Evolutionary conservation across 2,113 vertebrate species (phyloP), one percentile per base, ranked within the genome.

Genomic region (Siniperca chuatsi): DNA sequence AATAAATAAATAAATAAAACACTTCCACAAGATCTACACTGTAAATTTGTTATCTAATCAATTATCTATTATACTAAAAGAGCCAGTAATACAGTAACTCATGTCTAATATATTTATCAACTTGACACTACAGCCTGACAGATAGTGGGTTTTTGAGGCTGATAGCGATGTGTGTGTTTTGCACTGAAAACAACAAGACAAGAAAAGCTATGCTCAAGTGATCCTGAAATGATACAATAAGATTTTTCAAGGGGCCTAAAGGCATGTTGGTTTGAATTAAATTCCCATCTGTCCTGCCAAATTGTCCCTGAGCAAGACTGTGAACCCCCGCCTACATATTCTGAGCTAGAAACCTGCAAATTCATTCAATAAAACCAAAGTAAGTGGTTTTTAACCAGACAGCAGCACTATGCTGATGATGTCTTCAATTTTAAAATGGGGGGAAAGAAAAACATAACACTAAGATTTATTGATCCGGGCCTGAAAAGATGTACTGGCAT

Each of bases 381-480:
- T 7, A 78, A 16, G 21, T 46, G 67, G 23, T 70, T 54, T 75
- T 68, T 37, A 71, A 50, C 4, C 35, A 25, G 60, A 85, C 82
- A 88, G 84, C 83, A 77, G 84, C 35, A 37, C 48, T 67, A 5
- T 21, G 2, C 40, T 68, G 9, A 33, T 25, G 48, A 64, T 4
- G 35, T 64, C 76, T 60, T 69, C 37, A 18, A 16, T 33, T 79
- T 71, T 61, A 46, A 55, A 61, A 29, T 6, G 20, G 4, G 18
- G 11, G 44, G 6, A 23, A 21, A 60, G 13, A 42, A 61, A 76
- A 72, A 71, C 5, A 66, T 9, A 48, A 82, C 58, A 65, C 65
- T 71, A 65, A 85, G 21, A 61, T 54, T 58, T 50, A 42, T 64
- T 78, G 78, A 88, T 85, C 73, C 81, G 66, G 66, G 69, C 48